Percentiles rank a stretch among this genome's conserved stretches.
These are phyloP conservation scores for Ceratina australensis DNA, from an alignment of 1,140 invertebrate species.

Conservation along the genomic window DNA sequence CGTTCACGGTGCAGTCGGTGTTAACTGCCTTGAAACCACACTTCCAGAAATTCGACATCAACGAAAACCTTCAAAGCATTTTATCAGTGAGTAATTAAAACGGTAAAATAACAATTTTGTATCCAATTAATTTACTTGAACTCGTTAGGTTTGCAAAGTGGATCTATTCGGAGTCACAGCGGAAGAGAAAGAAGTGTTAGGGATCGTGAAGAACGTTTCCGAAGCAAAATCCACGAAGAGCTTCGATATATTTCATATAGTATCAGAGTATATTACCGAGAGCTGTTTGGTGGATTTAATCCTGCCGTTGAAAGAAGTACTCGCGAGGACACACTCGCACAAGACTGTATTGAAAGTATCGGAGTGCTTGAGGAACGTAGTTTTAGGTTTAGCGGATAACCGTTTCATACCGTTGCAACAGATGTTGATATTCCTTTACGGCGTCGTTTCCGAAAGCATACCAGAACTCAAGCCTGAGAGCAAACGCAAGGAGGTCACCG, in stretches of 20 bases:
- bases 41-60: slow-evolving; percentile 87
- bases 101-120: background rate
- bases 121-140: slow-evolving; percentile 76
- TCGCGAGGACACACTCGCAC: slow-evolving; percentile 88
- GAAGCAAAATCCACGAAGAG: slow-evolving; percentile 93
- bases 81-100: slow-evolving; percentile 83
- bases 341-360: slow-evolving; percentile 90
- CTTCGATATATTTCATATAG: slow-evolving; percentile 90
- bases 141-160: slow-evolving; percentile 85
- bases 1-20: slow-evolving; percentile 92
- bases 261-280: slow-evolving; percentile 89
- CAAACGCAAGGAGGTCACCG: slow-evolving; percentile 78
- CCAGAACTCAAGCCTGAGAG: slow-evolving; percentile 82
- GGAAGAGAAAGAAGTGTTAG: slow-evolving; percentile 95
- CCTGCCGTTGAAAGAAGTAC: slow-evolving; percentile 90
- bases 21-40: slow-evolving; percentile 84
- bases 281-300: slow-evolving; percentile 88
- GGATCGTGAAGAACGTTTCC: slow-evolving; percentile 88
- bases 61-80: slow-evolving; percentile 88
- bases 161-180: slow-evolving; percentile 93
- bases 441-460: slow-evolving; percentile 89
- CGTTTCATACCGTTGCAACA: slow-evolving; percentile 85
- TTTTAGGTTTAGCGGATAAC: slow-evolving; percentile 90
- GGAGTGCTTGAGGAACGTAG: slow-evolving; percentile 89
- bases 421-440: slow-evolving; percentile 90